These are phyloP conservation scores for Rhopilema esculentum DNA, from an alignment of 30 jellyfish, hydroid and myxozoan genomes.

Conservation along the genomic window DNA sequence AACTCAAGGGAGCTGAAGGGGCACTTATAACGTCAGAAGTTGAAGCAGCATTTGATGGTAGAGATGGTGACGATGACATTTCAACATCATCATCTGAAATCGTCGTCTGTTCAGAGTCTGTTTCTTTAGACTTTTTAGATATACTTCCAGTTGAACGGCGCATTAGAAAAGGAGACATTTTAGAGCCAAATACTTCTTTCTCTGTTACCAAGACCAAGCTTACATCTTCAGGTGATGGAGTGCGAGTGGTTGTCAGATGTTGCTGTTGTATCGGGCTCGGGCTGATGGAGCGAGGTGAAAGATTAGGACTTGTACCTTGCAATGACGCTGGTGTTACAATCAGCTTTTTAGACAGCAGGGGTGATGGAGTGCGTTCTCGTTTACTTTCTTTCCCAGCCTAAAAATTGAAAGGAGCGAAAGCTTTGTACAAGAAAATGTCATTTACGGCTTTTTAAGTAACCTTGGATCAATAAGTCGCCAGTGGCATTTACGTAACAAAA, in stretches of 20 bases:
- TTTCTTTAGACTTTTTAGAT: neutral
- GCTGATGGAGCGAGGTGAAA: conserved; percentile 17
- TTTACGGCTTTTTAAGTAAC: too few species aligned
- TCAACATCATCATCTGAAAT: neutral
- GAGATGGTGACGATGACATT: neutral
- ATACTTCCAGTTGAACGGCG: neutral
- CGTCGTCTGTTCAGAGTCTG: neutral
- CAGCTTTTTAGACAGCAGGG: neutral
- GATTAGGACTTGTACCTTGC: neutral
- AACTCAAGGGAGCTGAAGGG: neutral
- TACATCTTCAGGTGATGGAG: conserved; percentile 35
- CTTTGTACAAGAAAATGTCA: too few species aligned
- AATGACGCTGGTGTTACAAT: neutral
- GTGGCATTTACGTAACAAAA: too few species aligned
- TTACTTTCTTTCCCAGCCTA: neutral
- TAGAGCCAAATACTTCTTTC: conserved; percentile 36
- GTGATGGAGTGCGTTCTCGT: neutral
- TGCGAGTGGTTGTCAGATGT: neutral
- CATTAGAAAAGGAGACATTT: conserved; percentile 16
- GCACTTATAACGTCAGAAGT: neutral
- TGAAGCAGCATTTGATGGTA: neutral
- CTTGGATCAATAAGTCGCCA: too few species aligned
- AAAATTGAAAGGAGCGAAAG: neutral
- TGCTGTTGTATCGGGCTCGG: conserved; percentile 10
- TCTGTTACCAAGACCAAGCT: conserved; percentile 46